phyloP scores from a whole-genome alignment of 2,888 invertebrate species.

The Drosophila rellima region DNA sequence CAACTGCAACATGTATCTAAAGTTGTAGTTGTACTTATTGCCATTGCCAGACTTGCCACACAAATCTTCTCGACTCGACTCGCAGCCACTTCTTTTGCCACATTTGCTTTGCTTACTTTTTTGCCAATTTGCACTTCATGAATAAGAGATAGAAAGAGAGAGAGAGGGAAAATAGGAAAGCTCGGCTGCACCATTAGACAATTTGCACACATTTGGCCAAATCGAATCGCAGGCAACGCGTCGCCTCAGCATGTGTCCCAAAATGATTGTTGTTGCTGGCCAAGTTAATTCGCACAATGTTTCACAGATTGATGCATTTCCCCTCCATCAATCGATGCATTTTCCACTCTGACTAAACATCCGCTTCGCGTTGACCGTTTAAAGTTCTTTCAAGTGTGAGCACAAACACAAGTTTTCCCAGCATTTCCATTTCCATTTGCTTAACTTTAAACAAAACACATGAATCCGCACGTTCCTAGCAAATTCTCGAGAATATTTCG shows the following conservation, averaged over 20 bases:
- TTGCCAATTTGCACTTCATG: slow-evolving; percentile 78
- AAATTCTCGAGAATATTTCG: slow-evolving; percentile 33
- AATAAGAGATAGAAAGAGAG: slow-evolving; percentile 45
- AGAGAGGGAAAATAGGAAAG: neutral
- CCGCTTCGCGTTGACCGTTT: slow-evolving; percentile 41
- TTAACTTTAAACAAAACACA: slow-evolving; percentile 32
- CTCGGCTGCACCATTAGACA: slow-evolving; percentile 73
- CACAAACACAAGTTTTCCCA: slow-evolving; percentile 18
- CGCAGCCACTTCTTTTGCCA: slow-evolving; percentile 46
- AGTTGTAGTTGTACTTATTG: slow-evolving; percentile 9
- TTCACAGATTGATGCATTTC: slow-evolving; percentile 49
- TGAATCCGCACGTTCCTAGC: slow-evolving; percentile 35
- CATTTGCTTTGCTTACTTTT: slow-evolving; percentile 49
- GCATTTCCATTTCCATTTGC: slow-evolving; percentile 43
- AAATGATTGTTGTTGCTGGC: slow-evolving; percentile 31
- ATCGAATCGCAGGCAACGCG: slow-evolving; percentile 32
- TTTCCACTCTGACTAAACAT: slow-evolving; percentile 39
- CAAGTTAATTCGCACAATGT: slow-evolving; percentile 35
- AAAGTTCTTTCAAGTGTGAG: slow-evolving; percentile 52
- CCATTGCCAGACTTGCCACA: slow-evolving; percentile 42
- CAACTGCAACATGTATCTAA: neutral
- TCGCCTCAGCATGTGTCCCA: slow-evolving; percentile 42
- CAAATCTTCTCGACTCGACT: slow-evolving; percentile 45
- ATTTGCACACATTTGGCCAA: slow-evolving; percentile 69
- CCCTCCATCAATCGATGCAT: neutral